Evolutionary conservation across 2,113 vertebrate genomes (phyloP).

Genomic region (Labeo catla): DNA sequence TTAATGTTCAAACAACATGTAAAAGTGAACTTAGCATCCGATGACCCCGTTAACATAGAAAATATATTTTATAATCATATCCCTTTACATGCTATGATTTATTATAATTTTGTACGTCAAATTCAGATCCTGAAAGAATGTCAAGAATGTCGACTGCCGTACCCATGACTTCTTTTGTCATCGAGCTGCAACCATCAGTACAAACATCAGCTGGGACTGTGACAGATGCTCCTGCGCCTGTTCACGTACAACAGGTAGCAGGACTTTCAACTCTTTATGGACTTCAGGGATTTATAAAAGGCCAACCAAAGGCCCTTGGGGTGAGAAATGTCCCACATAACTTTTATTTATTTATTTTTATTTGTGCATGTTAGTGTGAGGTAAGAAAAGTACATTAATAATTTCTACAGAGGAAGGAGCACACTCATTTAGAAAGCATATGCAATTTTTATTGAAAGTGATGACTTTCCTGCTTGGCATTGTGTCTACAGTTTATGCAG

Average conservation of each 20-base stretch:
- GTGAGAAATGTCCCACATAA: neutral
- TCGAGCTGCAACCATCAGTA: neutral
- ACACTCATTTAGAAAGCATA: neutral
- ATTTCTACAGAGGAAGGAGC: neutral
- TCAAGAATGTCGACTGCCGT: neutral
- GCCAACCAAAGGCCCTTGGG: neutral
- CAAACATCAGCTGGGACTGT: neutral
- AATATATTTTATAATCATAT: neutral
- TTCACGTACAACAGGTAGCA: neutral
- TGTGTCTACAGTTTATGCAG: too few species aligned
- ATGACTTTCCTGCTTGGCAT: neutral
- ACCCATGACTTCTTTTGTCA: neutral
- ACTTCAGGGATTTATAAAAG: neutral
- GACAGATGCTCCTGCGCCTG: neutral
- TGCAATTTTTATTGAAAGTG: neutral
- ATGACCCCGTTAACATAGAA: neutral
- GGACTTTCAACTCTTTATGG: neutral
- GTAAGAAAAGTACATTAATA: neutral
- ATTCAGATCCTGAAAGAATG: neutral
- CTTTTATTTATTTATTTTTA: neutral
- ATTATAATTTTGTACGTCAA: neutral
- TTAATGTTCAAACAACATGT: too few species aligned
- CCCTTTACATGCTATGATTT: neutral
- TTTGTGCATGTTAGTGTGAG: neutral
- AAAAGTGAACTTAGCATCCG: too few species aligned